Conservation (phyloP, 2,888 invertebrate species). For the Cantharis flavilabris region DNA sequence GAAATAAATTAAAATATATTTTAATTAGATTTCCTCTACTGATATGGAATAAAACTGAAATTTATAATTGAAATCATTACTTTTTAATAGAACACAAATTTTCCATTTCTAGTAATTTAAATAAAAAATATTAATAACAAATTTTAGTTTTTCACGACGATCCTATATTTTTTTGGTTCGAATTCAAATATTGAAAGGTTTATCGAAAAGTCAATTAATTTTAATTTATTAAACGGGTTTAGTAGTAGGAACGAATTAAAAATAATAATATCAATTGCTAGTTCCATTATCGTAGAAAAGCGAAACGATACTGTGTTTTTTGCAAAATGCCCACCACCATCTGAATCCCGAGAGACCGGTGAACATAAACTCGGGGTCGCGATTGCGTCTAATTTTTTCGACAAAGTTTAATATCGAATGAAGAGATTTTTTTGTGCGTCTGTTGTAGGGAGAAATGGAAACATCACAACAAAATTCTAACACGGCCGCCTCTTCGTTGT, state of each 20-base stretch:
- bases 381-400: conserved; percentile 63
- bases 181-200: neutral
- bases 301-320: conserved; percentile 76
- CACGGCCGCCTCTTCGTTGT: conserved; percentile 67
- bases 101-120: neutral
- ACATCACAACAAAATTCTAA: conserved; percentile 77
- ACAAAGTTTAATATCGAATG: conserved; percentile 67
- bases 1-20: neutral
- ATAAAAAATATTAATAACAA: neutral
- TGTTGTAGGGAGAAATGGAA: conserved; percentile 70
- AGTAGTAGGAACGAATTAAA: neutral
- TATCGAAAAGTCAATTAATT: neutral
- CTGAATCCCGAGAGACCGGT: conserved; percentile 73
- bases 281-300: conserved; percentile 57
- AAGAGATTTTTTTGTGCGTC: conserved; percentile 72
- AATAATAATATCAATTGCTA: conserved; percentile 6
- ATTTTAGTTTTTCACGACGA: neutral
- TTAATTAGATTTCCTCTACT: neutral
- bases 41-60: neutral
- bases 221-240: neutral
- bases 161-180: neutral
- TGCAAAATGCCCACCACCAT: conserved; percentile 86
- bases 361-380: conserved; percentile 70
- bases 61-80: neutral
- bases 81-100: neutral